Conservation (phyloP, 2,113 vertebrate species). For the Eretmochelys imbricata region DNA sequence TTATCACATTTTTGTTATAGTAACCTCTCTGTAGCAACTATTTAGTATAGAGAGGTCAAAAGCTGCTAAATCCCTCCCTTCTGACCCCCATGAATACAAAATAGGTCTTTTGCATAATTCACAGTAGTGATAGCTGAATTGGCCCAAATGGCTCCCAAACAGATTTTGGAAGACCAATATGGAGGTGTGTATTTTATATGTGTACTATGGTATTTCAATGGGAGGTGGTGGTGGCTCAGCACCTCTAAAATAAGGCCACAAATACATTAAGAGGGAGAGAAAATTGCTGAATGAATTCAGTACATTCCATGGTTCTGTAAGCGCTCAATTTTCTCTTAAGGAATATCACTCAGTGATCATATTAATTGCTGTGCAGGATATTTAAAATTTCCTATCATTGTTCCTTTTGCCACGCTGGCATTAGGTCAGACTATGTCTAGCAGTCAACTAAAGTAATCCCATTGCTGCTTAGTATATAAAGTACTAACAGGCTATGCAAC, state of each 20-base stretch:
- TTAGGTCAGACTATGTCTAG: conserved; percentile 16
- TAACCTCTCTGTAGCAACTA: background rate
- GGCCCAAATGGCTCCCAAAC: conserved; percentile 31
- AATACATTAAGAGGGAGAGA: background rate
- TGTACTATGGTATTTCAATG: background rate
- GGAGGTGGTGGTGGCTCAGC: background rate
- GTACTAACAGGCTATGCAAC: background rate
- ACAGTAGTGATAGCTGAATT: conserved; percentile 34
- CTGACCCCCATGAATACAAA: conserved; percentile 2
- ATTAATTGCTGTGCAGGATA: background rate
- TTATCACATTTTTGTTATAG: conserved; percentile 36
- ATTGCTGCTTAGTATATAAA: background rate
- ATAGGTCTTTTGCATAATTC: conserved; percentile 1
- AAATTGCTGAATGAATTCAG: background rate
- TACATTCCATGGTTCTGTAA: background rate
- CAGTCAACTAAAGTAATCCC: conserved; percentile 29
- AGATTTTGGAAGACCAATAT: conserved; percentile 54
- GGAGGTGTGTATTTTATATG: background rate
- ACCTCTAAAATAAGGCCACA: background rate
- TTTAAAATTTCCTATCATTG: background rate
- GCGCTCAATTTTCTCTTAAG: background rate
- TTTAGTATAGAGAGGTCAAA: background rate
- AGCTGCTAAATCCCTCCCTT: background rate
- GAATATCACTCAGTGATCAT: background rate
- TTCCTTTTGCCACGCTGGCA: background rate